A percentile compares a stretch with the other conserved stretches of the same genome.
These are phyloP conservation scores for Atethmia centrago DNA, from an alignment of 2,888 invertebrate species.

Conservation along the genomic window DNA sequence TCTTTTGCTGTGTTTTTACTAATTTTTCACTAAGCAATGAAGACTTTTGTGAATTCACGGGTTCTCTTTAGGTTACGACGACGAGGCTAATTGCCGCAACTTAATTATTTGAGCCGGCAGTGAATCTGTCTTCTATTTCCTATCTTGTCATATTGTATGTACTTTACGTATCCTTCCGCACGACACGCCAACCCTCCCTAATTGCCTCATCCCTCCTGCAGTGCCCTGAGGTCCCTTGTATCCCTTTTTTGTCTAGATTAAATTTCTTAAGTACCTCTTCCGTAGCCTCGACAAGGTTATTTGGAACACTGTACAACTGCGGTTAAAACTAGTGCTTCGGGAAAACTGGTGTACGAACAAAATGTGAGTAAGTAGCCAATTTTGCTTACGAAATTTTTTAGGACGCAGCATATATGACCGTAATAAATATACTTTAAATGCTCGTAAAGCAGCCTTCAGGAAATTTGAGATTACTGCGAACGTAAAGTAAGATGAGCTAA, in stretches of 20 bases:
- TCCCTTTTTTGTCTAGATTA: conserved; percentile 62
- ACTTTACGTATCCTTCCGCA: conserved; percentile 21
- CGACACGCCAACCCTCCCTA: conserved; percentile 52
- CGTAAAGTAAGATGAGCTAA: conserved; percentile 49
- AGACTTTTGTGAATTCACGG: conserved; percentile 7
- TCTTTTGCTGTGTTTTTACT: background rate
- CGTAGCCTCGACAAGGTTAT: conserved; percentile 40
- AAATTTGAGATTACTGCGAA: conserved; percentile 51
- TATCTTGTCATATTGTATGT: conserved; percentile 44
- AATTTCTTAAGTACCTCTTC: conserved; percentile 53
- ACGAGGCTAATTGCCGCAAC: conserved; percentile 19
- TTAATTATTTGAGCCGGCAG: conserved; percentile 38
- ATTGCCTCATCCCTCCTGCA: conserved; percentile 53
- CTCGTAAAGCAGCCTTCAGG: conserved; percentile 38
- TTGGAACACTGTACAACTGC: conserved; percentile 24
- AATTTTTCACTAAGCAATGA: background rate
- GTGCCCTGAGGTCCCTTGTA: conserved; percentile 27
- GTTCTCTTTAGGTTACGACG: conserved; percentile 9
- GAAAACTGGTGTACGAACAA: conserved; percentile 37
- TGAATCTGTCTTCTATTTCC: conserved; percentile 31
- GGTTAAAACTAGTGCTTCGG: conserved; percentile 31
- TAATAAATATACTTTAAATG: conserved; percentile 55
- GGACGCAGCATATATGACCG: conserved; percentile 43
- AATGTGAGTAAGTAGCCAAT: conserved; percentile 25
- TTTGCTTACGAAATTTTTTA: conserved; percentile 52